Conservation (phyloP, 1,140 invertebrate genomes). For the Vanessa tameamea region DNA sequence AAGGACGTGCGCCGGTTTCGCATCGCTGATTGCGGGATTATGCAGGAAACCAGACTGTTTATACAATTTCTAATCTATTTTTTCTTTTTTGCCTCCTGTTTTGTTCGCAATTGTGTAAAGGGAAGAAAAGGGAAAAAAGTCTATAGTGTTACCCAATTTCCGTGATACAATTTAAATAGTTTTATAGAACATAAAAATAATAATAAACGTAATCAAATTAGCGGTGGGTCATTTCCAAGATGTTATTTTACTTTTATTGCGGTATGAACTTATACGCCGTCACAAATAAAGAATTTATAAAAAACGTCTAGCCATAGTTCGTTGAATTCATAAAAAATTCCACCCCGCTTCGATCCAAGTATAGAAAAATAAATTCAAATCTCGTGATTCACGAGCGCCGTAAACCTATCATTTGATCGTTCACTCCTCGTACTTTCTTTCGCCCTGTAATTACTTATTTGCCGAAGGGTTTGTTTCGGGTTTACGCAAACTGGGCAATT, state of each 20-base stretch:
- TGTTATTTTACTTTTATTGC: too few relatives aligned
- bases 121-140: neutral
- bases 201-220: too few relatives aligned
- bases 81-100: constrained; percentile 20
- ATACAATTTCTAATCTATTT: constrained; percentile 25
- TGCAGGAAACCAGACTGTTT: constrained; percentile 25
- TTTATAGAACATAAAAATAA: neutral
- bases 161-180: neutral
- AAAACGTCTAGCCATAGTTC: constrained; percentile 9
- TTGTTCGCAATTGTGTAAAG: neutral
- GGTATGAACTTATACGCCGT: too few relatives aligned
- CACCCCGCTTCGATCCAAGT: neutral
- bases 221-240: too few relatives aligned
- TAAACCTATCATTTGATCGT: constrained; percentile 50
- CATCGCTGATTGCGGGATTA: constrained; percentile 40
- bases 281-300: neutral
- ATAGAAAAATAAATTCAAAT: constrained; percentile 24
- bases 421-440: constrained; percentile 20
- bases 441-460: constrained; percentile 63
- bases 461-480: constrained; percentile 57
- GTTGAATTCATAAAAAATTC: constrained; percentile 8
- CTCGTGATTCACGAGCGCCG: constrained; percentile 28
- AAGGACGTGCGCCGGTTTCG: constrained; percentile 50
- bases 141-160: neutral
- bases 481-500: constrained; percentile 71